Percentiles rank a stretch among this genome's conserved stretches.
Evolutionary conservation across 2,113 vertebrate species (phyloP).

Genomic region (Paramormyrops kingsleyae): DNA sequence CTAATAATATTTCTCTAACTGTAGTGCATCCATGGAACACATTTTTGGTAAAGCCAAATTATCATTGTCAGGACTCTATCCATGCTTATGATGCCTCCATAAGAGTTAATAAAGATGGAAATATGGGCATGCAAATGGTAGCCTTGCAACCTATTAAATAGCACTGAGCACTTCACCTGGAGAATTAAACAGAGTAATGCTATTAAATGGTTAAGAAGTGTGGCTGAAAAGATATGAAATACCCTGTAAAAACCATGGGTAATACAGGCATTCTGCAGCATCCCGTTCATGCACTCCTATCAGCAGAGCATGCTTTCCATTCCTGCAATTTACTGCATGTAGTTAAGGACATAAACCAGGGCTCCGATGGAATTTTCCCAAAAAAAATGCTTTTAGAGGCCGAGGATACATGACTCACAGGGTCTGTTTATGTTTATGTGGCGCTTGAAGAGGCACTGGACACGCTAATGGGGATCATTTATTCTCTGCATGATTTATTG

Average conservation of each 20-base stretch:
- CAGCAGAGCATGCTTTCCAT: neutral
- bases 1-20: neutral
- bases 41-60: neutral
- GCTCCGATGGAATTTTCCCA: neutral
- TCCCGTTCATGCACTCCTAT: neutral
- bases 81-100: neutral
- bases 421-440: constrained; percentile 11
- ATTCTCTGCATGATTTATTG: neutral
- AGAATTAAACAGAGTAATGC: neutral
- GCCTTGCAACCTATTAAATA: neutral
- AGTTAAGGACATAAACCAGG: neutral
- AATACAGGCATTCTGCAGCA: neutral
- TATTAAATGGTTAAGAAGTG: neutral
- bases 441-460: neutral
- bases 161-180: neutral
- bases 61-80: neutral
- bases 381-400: neutral
- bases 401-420: neutral
- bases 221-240: neutral
- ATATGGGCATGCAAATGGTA: neutral
- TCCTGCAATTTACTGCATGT: neutral
- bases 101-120: neutral
- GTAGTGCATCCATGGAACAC: neutral
- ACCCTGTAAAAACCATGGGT: neutral
- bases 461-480: constrained; percentile 3